Conservation (phyloP, 1,140 invertebrate genomes). For the Globodera rostochiensis region DNA sequence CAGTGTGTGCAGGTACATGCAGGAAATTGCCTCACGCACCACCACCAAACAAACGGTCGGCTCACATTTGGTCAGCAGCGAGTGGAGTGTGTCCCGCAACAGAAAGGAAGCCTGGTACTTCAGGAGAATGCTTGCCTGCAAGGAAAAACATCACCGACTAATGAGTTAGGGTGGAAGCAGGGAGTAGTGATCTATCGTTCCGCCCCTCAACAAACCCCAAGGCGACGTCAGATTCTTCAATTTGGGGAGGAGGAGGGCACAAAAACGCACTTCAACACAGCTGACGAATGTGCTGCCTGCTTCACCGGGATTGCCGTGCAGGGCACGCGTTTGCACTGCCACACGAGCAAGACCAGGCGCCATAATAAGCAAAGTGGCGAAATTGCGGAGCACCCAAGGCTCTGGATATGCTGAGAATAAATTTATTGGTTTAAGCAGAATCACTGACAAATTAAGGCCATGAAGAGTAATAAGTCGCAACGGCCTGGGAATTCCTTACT, state of each 20-base stretch:
- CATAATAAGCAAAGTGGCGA: slow-evolving; percentile 32
- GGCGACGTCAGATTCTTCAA: not conserved
- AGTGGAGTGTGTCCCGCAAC: slow-evolving; percentile 17
- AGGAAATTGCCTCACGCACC: slow-evolving; percentile 12
- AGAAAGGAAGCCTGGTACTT: not conserved
- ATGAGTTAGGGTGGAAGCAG: not conserved
- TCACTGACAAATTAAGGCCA: no score
- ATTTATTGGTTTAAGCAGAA: slow-evolving; percentile 9
- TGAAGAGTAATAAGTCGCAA: no score
- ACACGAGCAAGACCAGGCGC: slow-evolving; percentile 28
- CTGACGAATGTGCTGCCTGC: slow-evolving; percentile 34
- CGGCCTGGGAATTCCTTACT: slow-evolving; percentile 13
- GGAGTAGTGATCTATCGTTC: no score
- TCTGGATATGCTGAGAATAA: slow-evolving; percentile 34
- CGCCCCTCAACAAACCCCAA: not conserved
- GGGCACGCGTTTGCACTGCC: slow-evolving; percentile 26
- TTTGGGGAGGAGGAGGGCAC: not conserved
- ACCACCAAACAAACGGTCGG: slow-evolving; percentile 22
- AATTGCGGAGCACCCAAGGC: slow-evolving; percentile 40
- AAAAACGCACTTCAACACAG: slow-evolving; percentile 34
- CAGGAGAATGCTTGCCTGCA: slow-evolving; percentile 27
- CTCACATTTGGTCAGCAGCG: slow-evolving; percentile 10
- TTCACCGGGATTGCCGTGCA: slow-evolving; percentile 21
- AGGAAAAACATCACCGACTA: not conserved
- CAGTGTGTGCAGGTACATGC: slow-evolving; percentile 14